Evolutionary conservation across 1,140 invertebrate genomes (phyloP).

Genomic region (Polypedilum pembai): DNA sequence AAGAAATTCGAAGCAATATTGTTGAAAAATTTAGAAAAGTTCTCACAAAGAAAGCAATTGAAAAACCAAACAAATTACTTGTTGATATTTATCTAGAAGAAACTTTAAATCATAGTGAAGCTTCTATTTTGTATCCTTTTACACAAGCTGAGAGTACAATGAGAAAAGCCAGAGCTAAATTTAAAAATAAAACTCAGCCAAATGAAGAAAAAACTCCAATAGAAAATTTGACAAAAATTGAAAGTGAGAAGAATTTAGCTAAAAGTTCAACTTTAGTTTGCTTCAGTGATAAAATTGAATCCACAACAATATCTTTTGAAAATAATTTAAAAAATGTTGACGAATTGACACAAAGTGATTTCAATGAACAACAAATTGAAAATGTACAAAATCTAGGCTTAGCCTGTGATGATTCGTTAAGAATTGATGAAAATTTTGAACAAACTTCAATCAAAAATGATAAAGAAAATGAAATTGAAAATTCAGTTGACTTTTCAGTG

Average conservation of each 20-base stretch:
- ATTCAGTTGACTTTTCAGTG: neutral
- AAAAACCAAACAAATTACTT: conserved; percentile 28
- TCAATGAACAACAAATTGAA: too few species aligned
- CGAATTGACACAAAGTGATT: too few species aligned
- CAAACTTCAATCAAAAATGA: neutral
- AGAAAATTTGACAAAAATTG: neutral
- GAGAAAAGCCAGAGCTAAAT: conserved; percentile 31
- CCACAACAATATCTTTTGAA: too few species aligned
- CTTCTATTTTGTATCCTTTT: conserved; percentile 30
- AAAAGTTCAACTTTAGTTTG: too few species aligned
- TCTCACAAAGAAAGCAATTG: conserved; percentile 30
- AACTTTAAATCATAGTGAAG: conserved; percentile 30
- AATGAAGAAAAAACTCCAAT: neutral
- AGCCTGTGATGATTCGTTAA: too few species aligned
- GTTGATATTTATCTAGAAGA: conserved; percentile 31
- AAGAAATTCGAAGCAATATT: conserved; percentile 13
- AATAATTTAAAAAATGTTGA: neutral
- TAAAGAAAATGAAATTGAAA: neutral
- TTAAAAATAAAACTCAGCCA: neutral
- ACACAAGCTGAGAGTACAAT: conserved; percentile 30
- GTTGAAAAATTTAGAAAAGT: conserved; percentile 32
- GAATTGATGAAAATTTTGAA: neutral
- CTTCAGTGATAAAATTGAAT: too few species aligned
- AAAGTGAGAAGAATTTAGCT: neutral
- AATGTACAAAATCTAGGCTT: too few species aligned